phyloP scores from a whole-genome alignment of 1,140 invertebrate genomes.

The Aphelenchoides besseyi region DNA sequence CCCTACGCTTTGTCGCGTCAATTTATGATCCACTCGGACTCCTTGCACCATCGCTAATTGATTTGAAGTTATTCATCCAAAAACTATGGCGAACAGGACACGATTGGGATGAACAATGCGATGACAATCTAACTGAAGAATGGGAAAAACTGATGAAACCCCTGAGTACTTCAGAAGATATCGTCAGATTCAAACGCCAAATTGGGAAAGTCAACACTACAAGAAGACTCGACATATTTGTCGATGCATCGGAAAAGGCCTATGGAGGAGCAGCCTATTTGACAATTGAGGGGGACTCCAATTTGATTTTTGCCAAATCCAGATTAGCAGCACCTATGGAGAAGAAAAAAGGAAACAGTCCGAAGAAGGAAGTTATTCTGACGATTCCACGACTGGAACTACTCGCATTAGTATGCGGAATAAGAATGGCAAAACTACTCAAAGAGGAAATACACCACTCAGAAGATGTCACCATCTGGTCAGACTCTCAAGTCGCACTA shows the following conservation, averaged over 20 bases:
- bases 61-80: background rate
- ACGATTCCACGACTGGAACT: constrained; percentile 11
- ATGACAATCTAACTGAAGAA: background rate
- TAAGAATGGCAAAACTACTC: background rate
- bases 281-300: background rate
- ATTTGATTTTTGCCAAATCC: background rate
- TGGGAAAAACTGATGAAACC: background rate
- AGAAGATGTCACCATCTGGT: background rate
- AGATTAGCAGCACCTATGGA: background rate
- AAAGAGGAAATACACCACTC: background rate
- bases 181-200: background rate
- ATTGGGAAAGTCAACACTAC: background rate
- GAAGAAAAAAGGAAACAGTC: background rate
- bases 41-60: background rate
- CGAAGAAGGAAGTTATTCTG: background rate
- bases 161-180: background rate
- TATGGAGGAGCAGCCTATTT: background rate
- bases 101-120: background rate
- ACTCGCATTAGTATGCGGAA: background rate
- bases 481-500: background rate
- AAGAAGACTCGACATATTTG: background rate
- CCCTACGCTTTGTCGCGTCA: background rate
- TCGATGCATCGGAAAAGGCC: background rate
- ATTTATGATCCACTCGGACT: constrained; percentile 13
- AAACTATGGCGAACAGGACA: background rate